These are phyloP conservation scores for Argyrosomus japonicus DNA, from an alignment of 2,113 vertebrate species.

Conservation along the genomic window DNA sequence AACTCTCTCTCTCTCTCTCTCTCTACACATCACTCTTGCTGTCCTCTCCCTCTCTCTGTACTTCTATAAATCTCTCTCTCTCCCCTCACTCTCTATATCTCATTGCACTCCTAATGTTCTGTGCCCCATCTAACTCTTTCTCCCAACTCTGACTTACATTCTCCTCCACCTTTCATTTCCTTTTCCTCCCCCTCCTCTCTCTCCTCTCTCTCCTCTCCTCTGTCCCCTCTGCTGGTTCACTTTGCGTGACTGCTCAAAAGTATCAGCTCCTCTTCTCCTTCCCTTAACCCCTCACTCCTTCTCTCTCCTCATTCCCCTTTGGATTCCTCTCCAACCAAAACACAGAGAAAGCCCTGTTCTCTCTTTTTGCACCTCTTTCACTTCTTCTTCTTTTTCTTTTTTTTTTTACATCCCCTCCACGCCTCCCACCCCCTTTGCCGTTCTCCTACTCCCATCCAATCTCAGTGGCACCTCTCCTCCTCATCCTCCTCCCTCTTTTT, in stretches of 20 bases:
- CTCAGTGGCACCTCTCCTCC: conserved; percentile 59
- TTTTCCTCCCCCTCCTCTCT: conserved; percentile 6
- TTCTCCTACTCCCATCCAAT: conserved; percentile 55
- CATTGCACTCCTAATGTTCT: conserved; percentile 83
- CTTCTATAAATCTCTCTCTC: conserved; percentile 78
- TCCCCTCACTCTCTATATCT: conserved; percentile 71
- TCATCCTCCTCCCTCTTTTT: conserved; percentile 18
- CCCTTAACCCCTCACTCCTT: conserved; percentile 63
- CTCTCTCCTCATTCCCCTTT: conserved; percentile 56
- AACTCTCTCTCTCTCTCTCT: conserved; percentile 36
- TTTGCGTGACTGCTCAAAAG: conserved; percentile 73
- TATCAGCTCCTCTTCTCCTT: conserved; percentile 67
- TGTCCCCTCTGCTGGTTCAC: conserved; percentile 43
- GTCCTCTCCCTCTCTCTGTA: conserved; percentile 72
- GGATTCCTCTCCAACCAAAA: conserved; percentile 72
- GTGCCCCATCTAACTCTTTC: conserved; percentile 75
- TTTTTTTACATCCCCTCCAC: conserved; percentile 44
- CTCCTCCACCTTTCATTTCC: conserved; percentile 57
- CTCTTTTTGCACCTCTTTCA: conserved; percentile 79
- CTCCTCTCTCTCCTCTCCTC: not conserved
- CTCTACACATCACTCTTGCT: conserved; percentile 77
- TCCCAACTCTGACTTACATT: conserved; percentile 58
- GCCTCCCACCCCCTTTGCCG: not conserved
- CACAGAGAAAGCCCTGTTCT: conserved; percentile 76
- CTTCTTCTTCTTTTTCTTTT: not conserved